Conservation (phyloP, 1,140 invertebrate genomes). For the Proales similis region DNA sequence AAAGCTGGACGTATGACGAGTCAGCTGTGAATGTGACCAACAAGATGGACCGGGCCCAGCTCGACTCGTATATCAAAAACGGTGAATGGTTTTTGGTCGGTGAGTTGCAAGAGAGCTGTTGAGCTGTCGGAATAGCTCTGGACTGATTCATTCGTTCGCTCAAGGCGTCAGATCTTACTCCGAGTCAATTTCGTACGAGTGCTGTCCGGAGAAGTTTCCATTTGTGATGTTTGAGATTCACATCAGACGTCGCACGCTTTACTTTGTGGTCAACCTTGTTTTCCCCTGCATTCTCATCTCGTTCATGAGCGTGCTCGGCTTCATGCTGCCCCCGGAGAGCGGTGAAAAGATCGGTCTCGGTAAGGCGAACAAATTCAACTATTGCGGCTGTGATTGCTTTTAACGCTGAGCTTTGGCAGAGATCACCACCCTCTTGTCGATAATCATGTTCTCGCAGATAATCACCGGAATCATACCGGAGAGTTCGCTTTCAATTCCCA, state of each 20-base stretch:
- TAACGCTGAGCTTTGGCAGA: too few species aligned
- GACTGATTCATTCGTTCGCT: conserved; percentile 89
- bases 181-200: conserved; percentile 56
- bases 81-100: conserved; percentile 49
- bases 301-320: conserved; percentile 49
- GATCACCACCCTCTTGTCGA: conserved; percentile 63
- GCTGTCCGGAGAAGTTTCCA: conserved; percentile 51
- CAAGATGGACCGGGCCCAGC: conserved; percentile 40
- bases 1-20: conserved; percentile 55
- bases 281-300: conserved; percentile 51
- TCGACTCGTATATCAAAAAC: conserved; percentile 50
- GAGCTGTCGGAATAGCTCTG: conserved; percentile 90
- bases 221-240: conserved; percentile 50
- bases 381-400: conserved; percentile 51
- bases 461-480: conserved; percentile 80
- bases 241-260: conserved; percentile 48
- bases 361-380: conserved; percentile 46
- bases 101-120: conserved; percentile 63
- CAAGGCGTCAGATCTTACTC: conserved; percentile 30
- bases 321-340: conserved; percentile 59
- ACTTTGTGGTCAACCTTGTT: conserved; percentile 53
- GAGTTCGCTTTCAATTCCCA: conserved; percentile 89
- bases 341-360: conserved; percentile 71
- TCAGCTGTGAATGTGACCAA: conserved; percentile 48
- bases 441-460: conserved; percentile 50